Evolutionary conservation across 2,797 vertebrate genomes (phyloP), one percentile per base, ranked within the genome.

Genomic region (Pteronotus mesoamericanus): DNA sequence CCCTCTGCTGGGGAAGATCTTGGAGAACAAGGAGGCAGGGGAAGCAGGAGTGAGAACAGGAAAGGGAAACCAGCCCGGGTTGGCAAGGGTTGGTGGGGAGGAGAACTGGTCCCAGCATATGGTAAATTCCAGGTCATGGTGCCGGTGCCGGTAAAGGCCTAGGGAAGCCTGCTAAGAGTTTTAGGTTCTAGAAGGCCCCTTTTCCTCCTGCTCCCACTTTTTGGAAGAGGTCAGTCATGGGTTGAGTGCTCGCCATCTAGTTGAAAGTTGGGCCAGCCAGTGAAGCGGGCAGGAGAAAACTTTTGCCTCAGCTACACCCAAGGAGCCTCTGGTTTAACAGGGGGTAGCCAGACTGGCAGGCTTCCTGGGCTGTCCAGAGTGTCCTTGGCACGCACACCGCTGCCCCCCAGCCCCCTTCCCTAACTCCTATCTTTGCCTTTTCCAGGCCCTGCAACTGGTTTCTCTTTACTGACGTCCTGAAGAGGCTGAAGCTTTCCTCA

Each of bases 401-500:
- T 18, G 42, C 26, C 55, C 48, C 53, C 22, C 16, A 44, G 39
- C 19, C 77, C 39, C 44, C 29, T 44, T 83, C n/a, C 4, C 14
- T 16, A 24, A 97, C 39, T 42, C 0, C 0, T 37, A 15, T 61
- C 91, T 84, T 97, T 84, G 22, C 71, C 83, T 14, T 0, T 86
- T 66, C 79, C 98, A 99, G 99, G 89, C 99, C 99, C 96, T 99
- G 99, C 97, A 99, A 99, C 98, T 99, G 99, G 99, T 99, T 99
- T 98, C 99, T 99, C 86, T 99, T 99, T 98, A 98, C 98, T 0
- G 99, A 99, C 0, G 99, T 99, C 94, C 98, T 99, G 66, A 99
- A 99, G 98, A 98, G 99, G 14, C 98, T 99, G 96, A 99, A 99
- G 98, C 99, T 99, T 95, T 99, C 99, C 0, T 99, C 99, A 0